Conservation (phyloP, 2,797 vertebrate genomes). For the Catamblyrhynchus diadema region DNA sequence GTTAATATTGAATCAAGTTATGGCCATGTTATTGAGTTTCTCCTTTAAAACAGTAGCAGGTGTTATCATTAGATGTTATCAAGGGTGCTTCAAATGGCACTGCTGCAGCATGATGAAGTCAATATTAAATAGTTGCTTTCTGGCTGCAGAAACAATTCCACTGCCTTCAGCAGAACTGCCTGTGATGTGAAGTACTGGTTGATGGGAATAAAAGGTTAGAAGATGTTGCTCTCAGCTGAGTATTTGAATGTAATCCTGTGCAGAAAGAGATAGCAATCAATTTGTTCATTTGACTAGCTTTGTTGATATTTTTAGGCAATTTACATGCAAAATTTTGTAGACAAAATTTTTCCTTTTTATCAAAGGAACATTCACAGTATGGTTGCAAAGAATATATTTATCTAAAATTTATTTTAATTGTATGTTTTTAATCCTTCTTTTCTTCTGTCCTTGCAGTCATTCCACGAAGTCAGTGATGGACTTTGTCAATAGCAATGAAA, state of each 20-base stretch:
- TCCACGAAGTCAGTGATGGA: constrained; percentile 99
- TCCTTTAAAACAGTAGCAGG: not conserved
- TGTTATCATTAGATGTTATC: not conserved
- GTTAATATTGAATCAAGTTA: not conserved
- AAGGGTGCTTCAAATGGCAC: not conserved
- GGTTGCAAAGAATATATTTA: not conserved
- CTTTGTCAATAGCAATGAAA: constrained; percentile 99
- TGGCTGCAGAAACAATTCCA: not conserved
- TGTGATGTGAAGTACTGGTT: not conserved
- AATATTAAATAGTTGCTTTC: not conserved
- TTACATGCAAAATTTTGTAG: not conserved
- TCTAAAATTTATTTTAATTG: not conserved
- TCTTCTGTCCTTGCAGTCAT: constrained; percentile 82
- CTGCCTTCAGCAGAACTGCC: not conserved
- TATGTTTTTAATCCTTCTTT: constrained; percentile 8
- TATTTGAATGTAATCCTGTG: not conserved
- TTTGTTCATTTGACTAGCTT: not conserved
- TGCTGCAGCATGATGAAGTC: not conserved
- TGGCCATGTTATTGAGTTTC: not conserved
- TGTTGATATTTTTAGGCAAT: not conserved
- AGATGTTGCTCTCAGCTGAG: not conserved
- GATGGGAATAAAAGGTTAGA: not conserved
- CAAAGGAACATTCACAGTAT: not conserved
- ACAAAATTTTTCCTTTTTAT: not conserved
- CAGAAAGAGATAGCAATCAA: not conserved